A percentile compares a stretch with the other conserved stretches of the same genome.
phyloP scores from a whole-genome alignment of 2,113 vertebrate species.

The Brienomyrus longianalis region DNA sequence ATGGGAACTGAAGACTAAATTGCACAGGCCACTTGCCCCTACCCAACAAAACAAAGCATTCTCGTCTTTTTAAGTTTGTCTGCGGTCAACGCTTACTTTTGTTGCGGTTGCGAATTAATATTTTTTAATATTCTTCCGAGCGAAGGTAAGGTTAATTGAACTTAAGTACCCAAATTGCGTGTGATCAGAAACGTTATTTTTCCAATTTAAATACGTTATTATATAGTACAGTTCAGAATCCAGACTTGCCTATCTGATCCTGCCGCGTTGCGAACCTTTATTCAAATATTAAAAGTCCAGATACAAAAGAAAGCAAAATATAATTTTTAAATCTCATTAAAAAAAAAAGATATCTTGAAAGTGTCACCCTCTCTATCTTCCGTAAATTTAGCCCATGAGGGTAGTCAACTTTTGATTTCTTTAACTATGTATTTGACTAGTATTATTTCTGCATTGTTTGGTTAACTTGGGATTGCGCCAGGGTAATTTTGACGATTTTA shows the following conservation, averaged over 20 bases:
- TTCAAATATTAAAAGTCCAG: background rate
- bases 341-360: background rate
- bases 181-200: background rate
- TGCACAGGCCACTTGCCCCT: background rate
- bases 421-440: background rate
- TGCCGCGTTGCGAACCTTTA: background rate
- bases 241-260: background rate
- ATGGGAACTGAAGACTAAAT: conserved; percentile 74
- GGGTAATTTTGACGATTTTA: background rate
- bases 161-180: background rate
- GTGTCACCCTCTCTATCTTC: background rate
- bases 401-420: background rate
- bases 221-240: background rate
- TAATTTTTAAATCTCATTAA: background rate
- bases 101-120: background rate
- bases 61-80: conserved; percentile 10
- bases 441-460: background rate
- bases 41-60: background rate
- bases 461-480: background rate
- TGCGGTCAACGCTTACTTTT: conserved; percentile 27
- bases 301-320: background rate
- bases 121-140: background rate
- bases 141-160: conserved; percentile 30
- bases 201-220: background rate
- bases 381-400: background rate